Base-by-base conservation (phyloP, 2,797 vertebrate species). In the Epinephelus coioides region DNA sequence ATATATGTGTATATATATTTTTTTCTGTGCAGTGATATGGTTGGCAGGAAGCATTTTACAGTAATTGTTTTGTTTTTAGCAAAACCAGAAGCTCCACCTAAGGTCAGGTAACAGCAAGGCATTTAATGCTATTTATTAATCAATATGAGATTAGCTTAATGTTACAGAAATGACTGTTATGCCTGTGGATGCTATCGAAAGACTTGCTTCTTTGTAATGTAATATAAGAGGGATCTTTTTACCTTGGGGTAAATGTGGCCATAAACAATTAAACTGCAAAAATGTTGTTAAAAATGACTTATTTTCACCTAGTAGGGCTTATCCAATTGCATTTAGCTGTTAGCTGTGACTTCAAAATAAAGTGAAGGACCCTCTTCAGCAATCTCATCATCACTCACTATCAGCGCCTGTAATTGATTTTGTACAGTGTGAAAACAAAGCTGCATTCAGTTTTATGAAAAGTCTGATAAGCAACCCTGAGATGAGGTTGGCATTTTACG, bases 391-490 rank as follows among this genome's bases (percentile, higher is more conserved):
- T 23, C 14, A 1, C 49, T 47, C 38, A 5, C 19, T 19, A 27
- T 54, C 57, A 57, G 56, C 25, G 21, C 54, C 66, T 53, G 46
- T 47, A 55, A 53, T 56, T 68, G 69, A 77, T 74, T 69, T 43
- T 21, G n/a, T n/a, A 21, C 23, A 65, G 53, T 18, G 19, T 55
- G 44, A 65, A 66, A 73, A 63, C 27, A 43, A 46, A 6, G 18
- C 17, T 57, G 49, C 66, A 53, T 68, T 60, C 17, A 30, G 40
- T 40, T 69, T 51, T 9, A 67, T 21, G 44, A 46, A 73, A 76
- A 57, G n/a, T 47, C 60, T 23, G 44, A 82, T 43, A 59, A 73
- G 34, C 46, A 56, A 38, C 47, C 50, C 53, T 17, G 43, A 60
- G 53, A 78, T 60, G 30, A 78, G 46, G 40, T 12, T 70, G 44